A percentile compares a stretch with the other conserved stretches of the same genome.
Evolutionary conservation across 1,140 invertebrate species (phyloP).

Genomic region (Neodiprion virginianus): DNA sequence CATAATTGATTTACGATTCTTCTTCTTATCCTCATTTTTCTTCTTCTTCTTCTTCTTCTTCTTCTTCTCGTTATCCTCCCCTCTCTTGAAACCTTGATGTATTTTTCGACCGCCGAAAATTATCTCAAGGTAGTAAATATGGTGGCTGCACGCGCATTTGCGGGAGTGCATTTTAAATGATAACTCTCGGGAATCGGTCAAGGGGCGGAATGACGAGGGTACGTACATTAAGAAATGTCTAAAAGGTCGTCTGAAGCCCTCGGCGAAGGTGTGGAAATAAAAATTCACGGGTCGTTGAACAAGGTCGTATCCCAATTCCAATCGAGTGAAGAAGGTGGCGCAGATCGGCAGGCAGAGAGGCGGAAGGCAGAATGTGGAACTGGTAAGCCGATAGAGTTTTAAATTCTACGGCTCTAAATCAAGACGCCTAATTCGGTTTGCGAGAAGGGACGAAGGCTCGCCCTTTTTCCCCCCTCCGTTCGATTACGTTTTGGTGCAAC

Average conservation of each 20-base stretch:
- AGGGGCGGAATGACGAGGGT: too few relatives aligned
- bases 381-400: neutral
- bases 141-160: neutral
- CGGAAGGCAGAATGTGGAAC: too few relatives aligned
- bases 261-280: neutral
- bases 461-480: too few relatives aligned
- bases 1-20: constrained; percentile 40
- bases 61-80: constrained; percentile 12
- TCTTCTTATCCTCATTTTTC: constrained; percentile 13
- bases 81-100: neutral
- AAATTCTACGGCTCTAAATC: neutral
- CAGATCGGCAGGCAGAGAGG: too few relatives aligned
- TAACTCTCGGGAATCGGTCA: too few relatives aligned
- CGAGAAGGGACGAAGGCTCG: neutral
- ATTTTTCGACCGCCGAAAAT: neutral
- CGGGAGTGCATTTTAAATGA: neutral
- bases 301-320: neutral
- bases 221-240: too few relatives aligned
- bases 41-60: constrained; percentile 13
- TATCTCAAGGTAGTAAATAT: neutral
- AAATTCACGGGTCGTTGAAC: constrained; percentile 1
- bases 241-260: neutral
- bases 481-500: neutral
- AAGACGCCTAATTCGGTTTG: constrained; percentile 1
- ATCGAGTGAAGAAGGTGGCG: neutral